Evolutionary conservation across 2,113 vertebrate species (phyloP).

Genomic region (Illadopsis cleaveri): DNA sequence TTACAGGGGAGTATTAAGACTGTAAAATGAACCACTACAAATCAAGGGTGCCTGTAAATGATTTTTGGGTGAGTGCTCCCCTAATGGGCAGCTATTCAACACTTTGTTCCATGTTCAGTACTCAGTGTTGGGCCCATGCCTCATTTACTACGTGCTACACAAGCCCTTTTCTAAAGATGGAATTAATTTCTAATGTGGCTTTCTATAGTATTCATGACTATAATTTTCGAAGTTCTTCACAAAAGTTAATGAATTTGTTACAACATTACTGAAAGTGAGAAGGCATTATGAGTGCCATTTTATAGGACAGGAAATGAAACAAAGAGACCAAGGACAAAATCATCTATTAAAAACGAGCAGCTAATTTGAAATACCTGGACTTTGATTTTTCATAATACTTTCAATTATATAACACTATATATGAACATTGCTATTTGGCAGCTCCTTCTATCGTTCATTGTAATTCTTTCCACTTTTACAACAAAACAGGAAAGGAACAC

Average conservation of each 20-base stretch:
- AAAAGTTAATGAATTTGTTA: constrained; percentile 55
- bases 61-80: constrained; percentile 32
- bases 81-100: constrained; percentile 28
- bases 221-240: neutral
- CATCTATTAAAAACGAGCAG: neutral
- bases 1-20: neutral
- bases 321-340: constrained; percentile 14
- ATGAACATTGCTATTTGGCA: neutral
- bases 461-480: neutral
- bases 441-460: neutral
- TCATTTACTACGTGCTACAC: constrained; percentile 14
- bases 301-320: constrained; percentile 22
- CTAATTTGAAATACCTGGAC: neutral
- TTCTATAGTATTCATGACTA: neutral
- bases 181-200: neutral
- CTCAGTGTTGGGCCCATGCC: neutral
- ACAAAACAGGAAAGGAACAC: neutral
- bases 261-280: neutral
- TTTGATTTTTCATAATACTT: neutral
- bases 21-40: neutral
- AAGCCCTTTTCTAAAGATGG: neutral
- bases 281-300: constrained; percentile 2
- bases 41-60: neutral
- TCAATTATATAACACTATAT: neutral
- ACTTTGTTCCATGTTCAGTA: neutral